These are phyloP conservation scores for Caretta caretta DNA, from an alignment of 2,113 vertebrate species.

Conservation along the genomic window DNA sequence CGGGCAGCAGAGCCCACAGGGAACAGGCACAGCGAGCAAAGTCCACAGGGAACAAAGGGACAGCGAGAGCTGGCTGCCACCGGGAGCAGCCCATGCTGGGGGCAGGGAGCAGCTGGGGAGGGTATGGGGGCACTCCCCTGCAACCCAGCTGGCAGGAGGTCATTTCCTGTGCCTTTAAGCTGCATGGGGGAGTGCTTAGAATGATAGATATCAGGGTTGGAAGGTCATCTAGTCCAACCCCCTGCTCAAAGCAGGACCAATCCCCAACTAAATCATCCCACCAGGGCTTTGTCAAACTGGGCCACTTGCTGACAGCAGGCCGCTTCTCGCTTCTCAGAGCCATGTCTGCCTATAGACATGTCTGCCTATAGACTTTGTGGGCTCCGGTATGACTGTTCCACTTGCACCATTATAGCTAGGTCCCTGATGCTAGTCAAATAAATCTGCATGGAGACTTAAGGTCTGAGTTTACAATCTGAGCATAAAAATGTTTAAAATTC, in stretches of 20 bases:
- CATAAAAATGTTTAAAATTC: slow-evolving; percentile 40
- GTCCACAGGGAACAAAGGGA: neutral
- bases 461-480: neutral
- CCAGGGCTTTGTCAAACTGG: too few relatives aligned
- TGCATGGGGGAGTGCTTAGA: neutral
- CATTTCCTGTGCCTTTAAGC: neutral
- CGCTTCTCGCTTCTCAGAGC: neutral
- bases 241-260: too few relatives aligned
- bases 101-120: neutral
- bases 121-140: neutral
- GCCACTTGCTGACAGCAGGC: neutral
- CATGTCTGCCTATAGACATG: neutral
- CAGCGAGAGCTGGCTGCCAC: neutral
- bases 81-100: neutral
- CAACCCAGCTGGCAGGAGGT: neutral
- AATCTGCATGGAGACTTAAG: neutral
- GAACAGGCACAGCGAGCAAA: neutral
- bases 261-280: too few relatives aligned
- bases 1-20: neutral
- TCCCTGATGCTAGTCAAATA: neutral
- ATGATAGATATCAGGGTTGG: too few relatives aligned
- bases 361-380: neutral
- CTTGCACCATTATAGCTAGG: neutral
- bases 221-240: too few relatives aligned
- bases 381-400: neutral